Evolutionary conservation across 1,140 invertebrate genomes (phyloP).

Genomic region (Pogonomyrmex californicus): DNA sequence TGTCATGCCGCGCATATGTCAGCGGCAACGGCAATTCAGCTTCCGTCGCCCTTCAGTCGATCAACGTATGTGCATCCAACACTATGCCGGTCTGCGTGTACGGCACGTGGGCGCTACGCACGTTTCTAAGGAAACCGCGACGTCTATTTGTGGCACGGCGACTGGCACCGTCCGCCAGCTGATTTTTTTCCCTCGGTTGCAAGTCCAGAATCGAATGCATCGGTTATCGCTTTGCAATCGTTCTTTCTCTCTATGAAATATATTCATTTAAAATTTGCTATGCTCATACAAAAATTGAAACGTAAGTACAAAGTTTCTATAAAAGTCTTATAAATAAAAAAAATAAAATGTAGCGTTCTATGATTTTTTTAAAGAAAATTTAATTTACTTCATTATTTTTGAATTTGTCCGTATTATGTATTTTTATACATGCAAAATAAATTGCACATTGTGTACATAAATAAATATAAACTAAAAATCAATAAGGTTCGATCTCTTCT

Average conservation of each 20-base stretch:
- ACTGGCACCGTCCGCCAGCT: slow-evolving; percentile 44
- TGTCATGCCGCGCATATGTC: slow-evolving; percentile 33
- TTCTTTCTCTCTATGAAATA: background rate
- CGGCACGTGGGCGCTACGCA: slow-evolving; percentile 65
- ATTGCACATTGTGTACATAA: background rate
- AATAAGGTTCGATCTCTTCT: background rate
- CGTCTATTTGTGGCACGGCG: slow-evolving; percentile 68
- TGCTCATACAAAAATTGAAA: background rate
- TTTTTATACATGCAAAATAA: background rate
- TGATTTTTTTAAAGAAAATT: background rate
- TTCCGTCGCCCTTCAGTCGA: slow-evolving; percentile 65
- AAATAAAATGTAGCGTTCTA: background rate
- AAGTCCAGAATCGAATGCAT: slow-evolving; percentile 34
- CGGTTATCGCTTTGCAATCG: background rate
- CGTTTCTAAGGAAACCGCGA: slow-evolving; percentile 70
- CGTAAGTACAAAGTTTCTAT: background rate
- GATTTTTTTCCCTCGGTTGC: slow-evolving; percentile 50
- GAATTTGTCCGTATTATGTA: background rate
- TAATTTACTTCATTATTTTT: background rate
- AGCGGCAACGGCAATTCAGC: slow-evolving; percentile 37
- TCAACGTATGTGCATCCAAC: slow-evolving; percentile 51
- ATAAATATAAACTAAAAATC: background rate
- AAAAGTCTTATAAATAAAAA: background rate
- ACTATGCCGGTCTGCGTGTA: slow-evolving; percentile 40
- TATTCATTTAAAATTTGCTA: background rate